Conservation (phyloP, 2,113 vertebrate species). For the Passer montanus region DNA sequence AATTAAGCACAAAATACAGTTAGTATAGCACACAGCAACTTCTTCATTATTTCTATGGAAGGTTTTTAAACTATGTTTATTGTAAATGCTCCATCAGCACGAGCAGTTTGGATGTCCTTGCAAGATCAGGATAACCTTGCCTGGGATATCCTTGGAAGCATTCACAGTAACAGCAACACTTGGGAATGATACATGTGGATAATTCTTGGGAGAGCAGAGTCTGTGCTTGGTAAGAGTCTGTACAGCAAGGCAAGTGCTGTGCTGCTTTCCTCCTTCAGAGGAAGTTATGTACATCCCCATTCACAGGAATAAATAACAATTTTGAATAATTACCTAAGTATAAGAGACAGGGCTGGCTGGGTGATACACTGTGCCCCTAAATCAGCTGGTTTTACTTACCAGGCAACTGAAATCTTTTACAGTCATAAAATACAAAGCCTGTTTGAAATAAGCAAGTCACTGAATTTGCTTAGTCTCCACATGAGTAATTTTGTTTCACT, state of each 20-base stretch:
- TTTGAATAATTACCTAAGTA: background rate
- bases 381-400: background rate
- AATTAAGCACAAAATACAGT: background rate
- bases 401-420: background rate
- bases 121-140: background rate
- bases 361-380: background rate
- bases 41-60: background rate
- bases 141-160: background rate
- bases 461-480: slow-evolving; percentile 19
- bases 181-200: rapidly evolving
- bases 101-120: background rate
- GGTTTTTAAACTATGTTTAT: background rate
- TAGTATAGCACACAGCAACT: background rate
- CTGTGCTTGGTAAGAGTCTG: background rate
- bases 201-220: background rate
- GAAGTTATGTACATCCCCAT: background rate
- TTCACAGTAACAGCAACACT: background rate
- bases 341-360: background rate
- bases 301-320: background rate
- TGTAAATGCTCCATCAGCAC: background rate
- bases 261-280: background rate
- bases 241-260: background rate
- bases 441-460: slow-evolving; percentile 8
- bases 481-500: slow-evolving; percentile 33
- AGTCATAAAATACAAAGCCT: background rate